phyloP scores from a whole-genome alignment of 1,140 invertebrate genomes.

The Drosophila aff. region DNA sequence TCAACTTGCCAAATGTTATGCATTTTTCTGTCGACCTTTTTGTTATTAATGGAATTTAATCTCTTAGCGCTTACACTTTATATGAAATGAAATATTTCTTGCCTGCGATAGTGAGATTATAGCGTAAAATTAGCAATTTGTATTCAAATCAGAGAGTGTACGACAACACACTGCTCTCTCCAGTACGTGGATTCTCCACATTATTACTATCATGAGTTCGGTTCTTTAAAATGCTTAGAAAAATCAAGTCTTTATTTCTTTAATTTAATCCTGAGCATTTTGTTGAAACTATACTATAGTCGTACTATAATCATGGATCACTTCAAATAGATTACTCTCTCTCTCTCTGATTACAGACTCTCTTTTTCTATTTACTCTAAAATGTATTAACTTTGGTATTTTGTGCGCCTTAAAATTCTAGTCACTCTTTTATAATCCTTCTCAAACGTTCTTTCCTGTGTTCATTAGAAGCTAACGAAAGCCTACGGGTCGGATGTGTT shows the following conservation, averaged over 20 bases:
- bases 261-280: background rate
- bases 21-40: background rate
- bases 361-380: background rate
- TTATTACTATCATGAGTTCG: background rate
- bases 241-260: background rate
- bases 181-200: background rate
- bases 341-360: background rate
- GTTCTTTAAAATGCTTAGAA: background rate
- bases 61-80: background rate
- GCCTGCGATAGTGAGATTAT: background rate
- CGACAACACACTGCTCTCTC: background rate
- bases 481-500: slow-evolving; percentile 86
- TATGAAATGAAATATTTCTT: background rate
- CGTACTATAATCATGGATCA: background rate
- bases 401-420: background rate
- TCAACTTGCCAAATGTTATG: background rate
- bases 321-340: background rate
- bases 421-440: background rate
- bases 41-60: background rate
- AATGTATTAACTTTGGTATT: background rate
- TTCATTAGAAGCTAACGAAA: slow-evolving; percentile 88
- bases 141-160: background rate
- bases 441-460: slow-evolving; percentile 12
- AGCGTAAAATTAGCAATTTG: background rate
- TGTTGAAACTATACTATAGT: background rate